Conservation (phyloP, 2,888 invertebrate genomes). For the Marasmarcha lunaedactyla region DNA sequence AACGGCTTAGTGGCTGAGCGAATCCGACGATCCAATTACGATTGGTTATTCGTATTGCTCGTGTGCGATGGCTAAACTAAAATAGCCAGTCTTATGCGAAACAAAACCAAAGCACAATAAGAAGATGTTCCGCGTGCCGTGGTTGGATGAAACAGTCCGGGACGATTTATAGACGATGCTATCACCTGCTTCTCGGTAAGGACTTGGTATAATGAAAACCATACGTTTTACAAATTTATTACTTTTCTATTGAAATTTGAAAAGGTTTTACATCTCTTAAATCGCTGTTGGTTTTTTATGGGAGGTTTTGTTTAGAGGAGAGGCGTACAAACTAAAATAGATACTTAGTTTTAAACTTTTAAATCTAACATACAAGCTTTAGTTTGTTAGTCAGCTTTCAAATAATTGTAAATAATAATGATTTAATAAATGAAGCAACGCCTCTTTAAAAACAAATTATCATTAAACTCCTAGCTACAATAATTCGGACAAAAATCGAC, state of each 20-base stretch:
- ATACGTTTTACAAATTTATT: slow-evolving; percentile 17
- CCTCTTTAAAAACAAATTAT: too few relatives aligned
- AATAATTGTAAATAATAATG: too few relatives aligned
- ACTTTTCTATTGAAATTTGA: slow-evolving; percentile 16
- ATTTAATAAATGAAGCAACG: too few relatives aligned
- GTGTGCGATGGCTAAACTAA: slow-evolving; percentile 42
- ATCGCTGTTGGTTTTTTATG: too few relatives aligned
- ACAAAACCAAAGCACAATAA: slow-evolving; percentile 60
- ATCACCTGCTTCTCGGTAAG: slow-evolving; percentile 35
- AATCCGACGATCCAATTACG: not conserved
- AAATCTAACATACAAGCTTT: too few relatives aligned
- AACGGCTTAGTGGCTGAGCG: too few relatives aligned
- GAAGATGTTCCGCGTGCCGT: slow-evolving; percentile 60
- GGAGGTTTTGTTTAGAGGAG: too few relatives aligned
- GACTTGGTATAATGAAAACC: slow-evolving; percentile 7
- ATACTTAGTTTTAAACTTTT: too few relatives aligned
- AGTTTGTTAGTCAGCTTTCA: too few relatives aligned
- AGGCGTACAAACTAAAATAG: too few relatives aligned
- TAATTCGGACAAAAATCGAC: too few relatives aligned
- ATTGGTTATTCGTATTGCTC: not conserved
- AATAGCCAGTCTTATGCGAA: slow-evolving; percentile 43
- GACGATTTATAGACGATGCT: slow-evolving; percentile 45
- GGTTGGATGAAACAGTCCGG: slow-evolving; percentile 34
- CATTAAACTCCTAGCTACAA: too few relatives aligned
- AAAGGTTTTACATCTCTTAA: not conserved